Percentiles rank a stretch among this genome's conserved stretches.
phyloP scores from a whole-genome alignment of 2,888 invertebrate genomes.

The Thecophora atra region DNA sequence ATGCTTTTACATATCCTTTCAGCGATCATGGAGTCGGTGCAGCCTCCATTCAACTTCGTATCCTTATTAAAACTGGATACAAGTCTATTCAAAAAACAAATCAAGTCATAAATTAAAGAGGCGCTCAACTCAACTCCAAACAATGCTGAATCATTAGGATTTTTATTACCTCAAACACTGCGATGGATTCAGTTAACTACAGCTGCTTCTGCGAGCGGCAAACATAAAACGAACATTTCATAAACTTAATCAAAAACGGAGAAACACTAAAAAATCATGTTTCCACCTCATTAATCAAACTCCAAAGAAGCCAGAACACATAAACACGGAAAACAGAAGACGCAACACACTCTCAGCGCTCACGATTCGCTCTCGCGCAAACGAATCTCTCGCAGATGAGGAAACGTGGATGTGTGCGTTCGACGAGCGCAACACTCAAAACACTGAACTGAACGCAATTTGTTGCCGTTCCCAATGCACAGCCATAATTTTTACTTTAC shows the following conservation, averaged over 20 bases:
- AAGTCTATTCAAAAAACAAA: not conserved
- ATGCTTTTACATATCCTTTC: too few species aligned
- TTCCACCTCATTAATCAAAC: conserved; percentile 49
- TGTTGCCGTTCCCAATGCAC: conserved; percentile 27
- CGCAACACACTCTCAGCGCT: not conserved
- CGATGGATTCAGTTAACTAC: not conserved
- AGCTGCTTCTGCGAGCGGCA: conserved; percentile 23
- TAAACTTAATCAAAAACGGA: conserved; percentile 37
- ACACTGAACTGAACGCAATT: conserved; percentile 25
- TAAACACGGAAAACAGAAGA: conserved; percentile 1
- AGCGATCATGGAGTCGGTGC: too few species aligned
- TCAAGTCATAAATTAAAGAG: conserved; percentile 3
- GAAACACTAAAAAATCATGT: conserved; percentile 41
- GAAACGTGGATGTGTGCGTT: too few species aligned
- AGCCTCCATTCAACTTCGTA: not conserved
- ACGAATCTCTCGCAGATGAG: not conserved
- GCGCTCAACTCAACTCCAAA: not conserved
- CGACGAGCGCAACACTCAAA: not conserved
- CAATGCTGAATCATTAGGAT: conserved; percentile 5
- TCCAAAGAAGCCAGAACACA: conserved; percentile 17
- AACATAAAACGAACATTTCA: conserved; percentile 28
- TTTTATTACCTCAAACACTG: not conserved
- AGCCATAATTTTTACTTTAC: conserved; percentile 35
- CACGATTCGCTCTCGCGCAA: not conserved
- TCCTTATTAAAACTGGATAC: too few species aligned